Percentiles rank a stretch among this genome's conserved stretches.
These are phyloP conservation scores for Elgaria multicarinata DNA, from an alignment of 2,113 vertebrate genomes.

Conservation along the genomic window DNA sequence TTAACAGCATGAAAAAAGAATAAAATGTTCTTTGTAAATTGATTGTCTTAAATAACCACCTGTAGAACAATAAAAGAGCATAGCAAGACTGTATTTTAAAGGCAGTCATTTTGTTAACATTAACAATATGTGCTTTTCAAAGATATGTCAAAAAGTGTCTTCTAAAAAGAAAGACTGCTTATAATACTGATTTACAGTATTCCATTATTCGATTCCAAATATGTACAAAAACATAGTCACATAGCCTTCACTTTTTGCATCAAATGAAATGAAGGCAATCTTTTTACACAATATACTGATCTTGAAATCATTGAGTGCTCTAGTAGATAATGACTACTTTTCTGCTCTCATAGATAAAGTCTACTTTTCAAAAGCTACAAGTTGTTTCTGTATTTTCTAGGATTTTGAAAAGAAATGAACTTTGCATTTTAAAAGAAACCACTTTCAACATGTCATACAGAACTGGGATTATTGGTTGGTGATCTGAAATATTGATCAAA, in stretches of 20 bases:
- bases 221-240: constrained; percentile 1
- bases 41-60: constrained; percentile 77
- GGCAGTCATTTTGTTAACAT: background rate
- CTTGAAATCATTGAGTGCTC: background rate
- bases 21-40: constrained; percentile 74
- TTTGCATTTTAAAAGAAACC: background rate
- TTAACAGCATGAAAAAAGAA: constrained; percentile 79
- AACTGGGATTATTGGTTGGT: background rate
- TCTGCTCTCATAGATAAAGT: constrained; percentile 23
- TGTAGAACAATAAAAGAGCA: constrained; percentile 69
- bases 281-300: constrained; percentile 32
- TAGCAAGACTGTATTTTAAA: constrained; percentile 42
- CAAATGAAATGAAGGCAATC: constrained; percentile 3
- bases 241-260: background rate
- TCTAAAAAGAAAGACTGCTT: constrained; percentile 18
- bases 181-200: background rate
- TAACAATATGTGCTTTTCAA: constrained; percentile 17
- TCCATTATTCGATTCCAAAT: constrained; percentile 1
- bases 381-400: background rate
- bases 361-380: background rate
- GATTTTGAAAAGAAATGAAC: accelerated
- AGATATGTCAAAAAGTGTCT: constrained; percentile 21
- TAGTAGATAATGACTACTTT: constrained; percentile 9
- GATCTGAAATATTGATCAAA: background rate
- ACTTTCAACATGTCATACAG: background rate